Evolutionary conservation across 2,113 vertebrate genomes (phyloP).

Genomic region (Dolichotis patagonum): DNA sequence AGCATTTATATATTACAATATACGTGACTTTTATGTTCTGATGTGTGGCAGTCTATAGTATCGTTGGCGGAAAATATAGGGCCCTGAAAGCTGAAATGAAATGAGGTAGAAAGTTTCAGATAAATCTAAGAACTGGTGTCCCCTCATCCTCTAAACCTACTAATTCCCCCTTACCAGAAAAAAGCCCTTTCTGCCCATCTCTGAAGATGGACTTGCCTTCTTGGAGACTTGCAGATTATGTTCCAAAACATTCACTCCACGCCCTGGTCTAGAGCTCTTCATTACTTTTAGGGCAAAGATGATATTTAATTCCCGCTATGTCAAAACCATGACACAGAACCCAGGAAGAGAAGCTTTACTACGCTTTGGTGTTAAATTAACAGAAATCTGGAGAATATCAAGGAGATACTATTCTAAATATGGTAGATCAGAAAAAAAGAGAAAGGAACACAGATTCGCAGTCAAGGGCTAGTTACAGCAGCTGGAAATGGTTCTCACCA

Average conservation of each 20-base stretch:
- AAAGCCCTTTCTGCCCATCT: neutral
- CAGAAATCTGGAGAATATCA: neutral
- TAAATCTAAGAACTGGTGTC: neutral
- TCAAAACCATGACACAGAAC: neutral
- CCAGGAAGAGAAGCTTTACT: neutral
- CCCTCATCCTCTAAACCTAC: neutral
- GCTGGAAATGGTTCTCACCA: conserved; percentile 26
- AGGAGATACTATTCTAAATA: neutral
- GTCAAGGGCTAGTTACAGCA: neutral
- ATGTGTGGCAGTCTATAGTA: neutral
- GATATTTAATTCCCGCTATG: neutral
- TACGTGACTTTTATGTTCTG: neutral
- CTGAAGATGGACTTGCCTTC: neutral
- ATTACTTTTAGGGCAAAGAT: neutral
- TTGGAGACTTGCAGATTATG: neutral
- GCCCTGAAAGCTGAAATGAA: neutral
- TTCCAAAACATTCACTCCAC: neutral
- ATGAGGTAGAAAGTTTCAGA: neutral
- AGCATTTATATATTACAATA: neutral
- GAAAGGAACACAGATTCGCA: conserved; percentile 38
- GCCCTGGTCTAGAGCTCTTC: neutral
- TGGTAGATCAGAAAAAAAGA: neutral
- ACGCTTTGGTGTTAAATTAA: neutral
- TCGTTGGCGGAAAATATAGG: neutral
- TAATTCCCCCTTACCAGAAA: neutral